Conservation (phyloP, 1,140 invertebrate species). For the Papilio aristodemus region DNA sequence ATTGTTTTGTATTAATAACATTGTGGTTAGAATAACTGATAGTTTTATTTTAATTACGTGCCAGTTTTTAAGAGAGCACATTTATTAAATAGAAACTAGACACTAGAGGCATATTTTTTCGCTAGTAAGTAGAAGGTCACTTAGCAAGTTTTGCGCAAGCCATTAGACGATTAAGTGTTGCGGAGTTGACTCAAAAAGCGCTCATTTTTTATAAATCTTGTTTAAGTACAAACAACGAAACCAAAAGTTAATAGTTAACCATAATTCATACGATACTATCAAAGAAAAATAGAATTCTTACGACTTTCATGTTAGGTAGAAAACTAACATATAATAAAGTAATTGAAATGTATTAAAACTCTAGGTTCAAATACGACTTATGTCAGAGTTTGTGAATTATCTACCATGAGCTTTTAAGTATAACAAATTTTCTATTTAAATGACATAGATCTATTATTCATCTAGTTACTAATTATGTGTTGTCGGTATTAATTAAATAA, state of each 20-base stretch:
- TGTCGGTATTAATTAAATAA: too few species aligned
- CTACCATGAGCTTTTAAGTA: too few species aligned
- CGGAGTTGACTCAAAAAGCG: constrained; percentile 13
- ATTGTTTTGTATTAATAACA: too few species aligned
- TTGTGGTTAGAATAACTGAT: too few species aligned
- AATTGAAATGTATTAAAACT: too few species aligned
- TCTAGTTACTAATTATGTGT: neutral
- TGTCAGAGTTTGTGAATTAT: too few species aligned
- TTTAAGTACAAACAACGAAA: constrained; percentile 8
- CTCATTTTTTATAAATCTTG: constrained; percentile 29
- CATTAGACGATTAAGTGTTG: constrained; percentile 38
- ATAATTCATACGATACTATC: neutral
- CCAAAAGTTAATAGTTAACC: constrained; percentile 1
- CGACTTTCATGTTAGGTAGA: neutral
- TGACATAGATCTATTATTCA: too few species aligned
- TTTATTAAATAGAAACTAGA: constrained; percentile 15
- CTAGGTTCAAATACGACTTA: too few species aligned
- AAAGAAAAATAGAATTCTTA: neutral
- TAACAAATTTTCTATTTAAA: too few species aligned
- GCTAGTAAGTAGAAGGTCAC: constrained; percentile 18
- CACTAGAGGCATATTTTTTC: constrained; percentile 1
- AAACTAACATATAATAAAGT: too few species aligned
- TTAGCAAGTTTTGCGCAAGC: constrained; percentile 33
- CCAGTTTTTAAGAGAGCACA: neutral
- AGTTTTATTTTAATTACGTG: neutral